Percentiles rank a stretch among this genome's conserved stretches.
These are phyloP conservation scores for Sebastes itinus DNA, from an alignment of 2,797 vertebrate species.

Conservation along the genomic window DNA sequence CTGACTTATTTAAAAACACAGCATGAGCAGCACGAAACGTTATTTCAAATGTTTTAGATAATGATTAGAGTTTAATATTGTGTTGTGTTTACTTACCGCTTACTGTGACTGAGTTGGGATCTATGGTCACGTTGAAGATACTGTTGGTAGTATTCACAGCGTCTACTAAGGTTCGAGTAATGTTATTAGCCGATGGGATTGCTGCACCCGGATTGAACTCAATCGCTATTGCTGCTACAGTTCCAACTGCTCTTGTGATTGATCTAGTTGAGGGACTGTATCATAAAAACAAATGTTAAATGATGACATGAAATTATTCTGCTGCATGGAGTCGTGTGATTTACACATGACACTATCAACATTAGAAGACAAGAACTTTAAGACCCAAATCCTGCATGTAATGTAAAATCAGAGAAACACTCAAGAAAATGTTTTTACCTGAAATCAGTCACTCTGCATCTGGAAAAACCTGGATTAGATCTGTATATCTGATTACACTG, in stretches of 20 bases:
- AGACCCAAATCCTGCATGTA: background rate
- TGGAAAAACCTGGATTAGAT: background rate
- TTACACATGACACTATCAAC: background rate
- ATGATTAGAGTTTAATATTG: background rate
- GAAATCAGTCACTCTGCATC: background rate
- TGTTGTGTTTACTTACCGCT: background rate
- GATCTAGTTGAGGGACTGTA: background rate
- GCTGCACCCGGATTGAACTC: background rate
- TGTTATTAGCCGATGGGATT: background rate
- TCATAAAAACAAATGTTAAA: background rate
- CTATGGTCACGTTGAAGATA: background rate
- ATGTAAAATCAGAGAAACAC: no score
- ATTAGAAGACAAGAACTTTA: background rate
- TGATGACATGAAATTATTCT: background rate
- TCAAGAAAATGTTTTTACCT: background rate
- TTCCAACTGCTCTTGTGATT: background rate
- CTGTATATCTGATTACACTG: background rate
- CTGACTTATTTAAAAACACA: no score
- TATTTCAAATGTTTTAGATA: no score
- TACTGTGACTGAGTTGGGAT: background rate
- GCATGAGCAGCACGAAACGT: no score
- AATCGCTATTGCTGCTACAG: background rate
- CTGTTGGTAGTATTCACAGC: background rate
- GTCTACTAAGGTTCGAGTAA: background rate
- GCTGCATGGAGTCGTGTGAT: background rate